Conservation (phyloP, 2,797 vertebrate genomes). For the Onychomys torridus region DNA sequence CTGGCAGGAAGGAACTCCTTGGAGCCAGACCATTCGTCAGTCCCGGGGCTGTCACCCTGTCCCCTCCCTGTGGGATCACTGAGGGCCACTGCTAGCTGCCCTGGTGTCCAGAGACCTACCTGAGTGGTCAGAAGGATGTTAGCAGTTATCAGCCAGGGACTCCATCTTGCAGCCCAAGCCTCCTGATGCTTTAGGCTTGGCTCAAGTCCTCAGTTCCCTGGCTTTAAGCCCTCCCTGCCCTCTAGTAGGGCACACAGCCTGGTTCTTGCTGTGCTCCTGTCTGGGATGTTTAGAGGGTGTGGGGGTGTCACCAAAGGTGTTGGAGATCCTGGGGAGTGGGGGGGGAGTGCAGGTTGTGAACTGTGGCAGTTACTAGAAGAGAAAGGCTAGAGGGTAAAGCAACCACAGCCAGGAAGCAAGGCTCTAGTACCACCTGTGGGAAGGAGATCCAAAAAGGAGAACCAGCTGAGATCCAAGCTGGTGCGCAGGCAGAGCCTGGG, state of each 20-base stretch:
- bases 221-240: not conserved
- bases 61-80: not conserved
- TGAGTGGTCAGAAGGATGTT: not conserved
- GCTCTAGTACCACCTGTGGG: not conserved
- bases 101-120: not conserved
- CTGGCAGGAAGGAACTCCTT: not conserved
- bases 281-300: not conserved
- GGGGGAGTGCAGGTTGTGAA: not conserved
- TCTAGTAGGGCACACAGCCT: not conserved
- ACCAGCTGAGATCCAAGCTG: not conserved
- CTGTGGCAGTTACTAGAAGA: not conserved
- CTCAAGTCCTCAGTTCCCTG: not conserved
- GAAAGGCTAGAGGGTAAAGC: not conserved
- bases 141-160: not conserved
- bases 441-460: not conserved
- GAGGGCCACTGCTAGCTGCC: not conserved
- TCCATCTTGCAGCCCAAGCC: not conserved
- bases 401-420: accelerated
- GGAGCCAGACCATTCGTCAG: not conserved
- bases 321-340: not conserved
- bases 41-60: accelerated
- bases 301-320: not conserved
- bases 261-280: not conserved
- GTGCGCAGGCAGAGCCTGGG: not conserved
- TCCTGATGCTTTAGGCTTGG: not conserved